These are phyloP conservation scores for Amblyopsis rosae DNA, from an alignment of 2,113 vertebrate genomes.

Conservation along the genomic window DNA sequence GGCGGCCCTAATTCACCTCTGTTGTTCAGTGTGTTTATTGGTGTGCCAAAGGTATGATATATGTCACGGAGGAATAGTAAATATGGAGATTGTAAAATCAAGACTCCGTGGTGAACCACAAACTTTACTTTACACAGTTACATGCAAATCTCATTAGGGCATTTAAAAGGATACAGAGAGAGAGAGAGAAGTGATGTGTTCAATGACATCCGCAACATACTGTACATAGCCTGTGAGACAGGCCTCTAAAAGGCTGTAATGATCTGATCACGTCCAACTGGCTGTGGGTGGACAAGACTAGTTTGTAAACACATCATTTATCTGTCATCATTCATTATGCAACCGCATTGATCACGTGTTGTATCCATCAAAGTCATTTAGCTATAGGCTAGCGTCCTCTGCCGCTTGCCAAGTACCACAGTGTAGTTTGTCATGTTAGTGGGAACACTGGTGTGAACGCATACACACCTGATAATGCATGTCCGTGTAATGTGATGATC, in stretches of 20 bases:
- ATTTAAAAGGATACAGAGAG: background rate
- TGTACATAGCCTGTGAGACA: conserved; percentile 9
- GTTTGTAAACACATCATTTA: conserved; percentile 44
- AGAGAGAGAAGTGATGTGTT: background rate
- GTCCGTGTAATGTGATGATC: no score
- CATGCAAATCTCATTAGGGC: background rate
- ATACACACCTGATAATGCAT: no score
- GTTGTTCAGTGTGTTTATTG: conserved; percentile 28
- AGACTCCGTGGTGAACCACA: background rate
- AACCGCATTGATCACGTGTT: conserved; percentile 36
- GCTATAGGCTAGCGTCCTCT: background rate
- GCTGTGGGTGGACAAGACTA: conserved; percentile 34
- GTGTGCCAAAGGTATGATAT: conserved; percentile 38
- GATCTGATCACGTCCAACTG: conserved; percentile 26
- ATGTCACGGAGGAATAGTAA: conserved; percentile 17
- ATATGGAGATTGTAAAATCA: background rate
- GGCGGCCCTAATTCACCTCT: conserved; percentile 23
- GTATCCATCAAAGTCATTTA: conserved; percentile 31
- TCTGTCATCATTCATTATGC: conserved; percentile 41
- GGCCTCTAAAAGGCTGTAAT: conserved; percentile 14
- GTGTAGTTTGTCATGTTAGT: background rate
- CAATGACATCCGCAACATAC: conserved; percentile 2
- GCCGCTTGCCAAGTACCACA: background rate
- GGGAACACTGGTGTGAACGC: background rate
- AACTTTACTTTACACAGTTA: background rate